Evolutionary conservation across 2,888 invertebrate genomes (phyloP).

Genomic region (Synanthedon formicaeformis): DNA sequence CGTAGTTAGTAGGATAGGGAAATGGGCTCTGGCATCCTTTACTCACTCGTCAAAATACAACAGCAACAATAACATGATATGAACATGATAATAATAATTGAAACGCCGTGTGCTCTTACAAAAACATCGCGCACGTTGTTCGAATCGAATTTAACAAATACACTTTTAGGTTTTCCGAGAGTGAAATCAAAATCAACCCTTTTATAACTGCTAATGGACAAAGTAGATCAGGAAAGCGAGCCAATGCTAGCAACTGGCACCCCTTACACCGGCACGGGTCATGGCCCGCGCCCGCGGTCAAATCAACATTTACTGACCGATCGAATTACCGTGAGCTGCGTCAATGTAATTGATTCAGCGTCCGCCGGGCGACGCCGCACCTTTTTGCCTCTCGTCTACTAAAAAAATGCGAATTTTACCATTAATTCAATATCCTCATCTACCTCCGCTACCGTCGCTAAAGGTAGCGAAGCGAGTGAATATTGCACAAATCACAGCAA

Average conservation of each 20-base stretch:
- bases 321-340: slow-evolving; percentile 57
- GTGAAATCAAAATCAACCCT: slow-evolving; percentile 21
- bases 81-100: background rate
- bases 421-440: slow-evolving; percentile 53
- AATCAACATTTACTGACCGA: slow-evolving; percentile 65
- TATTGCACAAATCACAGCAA: background rate
- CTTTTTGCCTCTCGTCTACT: slow-evolving; percentile 40
- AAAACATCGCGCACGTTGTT: no score
- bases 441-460: slow-evolving; percentile 17
- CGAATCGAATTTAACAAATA: no score
- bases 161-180: no score
- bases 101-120: background rate
- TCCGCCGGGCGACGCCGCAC: slow-evolving; percentile 41
- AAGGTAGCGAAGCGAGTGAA: background rate
- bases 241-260: slow-evolving; percentile 7
- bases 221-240: slow-evolving; percentile 39
- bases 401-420: slow-evolving; percentile 47
- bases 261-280: slow-evolving; percentile 14
- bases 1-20: no score
- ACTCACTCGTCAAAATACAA: no score
- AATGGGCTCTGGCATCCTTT: no score
- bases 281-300: slow-evolving; percentile 53
- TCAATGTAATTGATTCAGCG: slow-evolving; percentile 61
- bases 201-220: slow-evolving; percentile 16
- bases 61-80: no score